A percentile compares a stretch with the other conserved stretches of the same genome.
phyloP scores from a whole-genome alignment of 2,888 invertebrate species.

The Pristionchus fissidentatus region DNA sequence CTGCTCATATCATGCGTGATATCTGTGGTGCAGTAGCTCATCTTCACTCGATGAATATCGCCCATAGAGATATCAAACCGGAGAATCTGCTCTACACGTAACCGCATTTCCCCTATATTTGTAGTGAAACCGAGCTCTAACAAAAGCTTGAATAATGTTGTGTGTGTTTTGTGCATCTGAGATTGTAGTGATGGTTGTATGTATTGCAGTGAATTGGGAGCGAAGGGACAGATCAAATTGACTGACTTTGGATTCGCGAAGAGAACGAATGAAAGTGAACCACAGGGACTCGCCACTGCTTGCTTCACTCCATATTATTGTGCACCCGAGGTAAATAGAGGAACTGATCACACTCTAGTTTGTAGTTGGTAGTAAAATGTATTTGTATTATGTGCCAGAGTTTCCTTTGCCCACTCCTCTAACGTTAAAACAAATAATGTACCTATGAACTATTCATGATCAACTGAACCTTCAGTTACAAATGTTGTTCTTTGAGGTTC shows the following conservation, averaged over 20 bases:
- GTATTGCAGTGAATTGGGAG: constrained; percentile 75
- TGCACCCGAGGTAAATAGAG: constrained; percentile 78
- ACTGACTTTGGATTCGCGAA: constrained; percentile 99
- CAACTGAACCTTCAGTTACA: neutral
- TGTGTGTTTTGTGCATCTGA: neutral
- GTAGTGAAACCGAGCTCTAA: neutral
- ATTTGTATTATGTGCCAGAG: too few relatives aligned
- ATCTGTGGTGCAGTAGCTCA: constrained; percentile 94
- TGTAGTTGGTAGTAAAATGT: too few relatives aligned
- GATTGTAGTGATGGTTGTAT: constrained; percentile 4
- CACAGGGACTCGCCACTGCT: constrained; percentile 93
- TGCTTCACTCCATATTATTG: constrained; percentile 99
- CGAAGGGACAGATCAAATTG: constrained; percentile 88
- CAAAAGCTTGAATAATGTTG: neutral
- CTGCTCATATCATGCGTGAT: constrained; percentile 91
- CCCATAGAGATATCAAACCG: constrained; percentile 94
- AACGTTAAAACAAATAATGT: neutral
- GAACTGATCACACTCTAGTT: too few relatives aligned
- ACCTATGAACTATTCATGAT: neutral
- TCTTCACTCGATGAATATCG: constrained; percentile 93
- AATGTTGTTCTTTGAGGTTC: constrained; percentile 81
- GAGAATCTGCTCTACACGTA: constrained; percentile 92
- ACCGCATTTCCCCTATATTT: constrained; percentile 22
- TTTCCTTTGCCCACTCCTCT: too few relatives aligned
- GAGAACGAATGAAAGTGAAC: constrained; percentile 83